Evolutionary conservation across 2,888 invertebrate species (phyloP).

Genomic region (Cacoxenus indagator): DNA sequence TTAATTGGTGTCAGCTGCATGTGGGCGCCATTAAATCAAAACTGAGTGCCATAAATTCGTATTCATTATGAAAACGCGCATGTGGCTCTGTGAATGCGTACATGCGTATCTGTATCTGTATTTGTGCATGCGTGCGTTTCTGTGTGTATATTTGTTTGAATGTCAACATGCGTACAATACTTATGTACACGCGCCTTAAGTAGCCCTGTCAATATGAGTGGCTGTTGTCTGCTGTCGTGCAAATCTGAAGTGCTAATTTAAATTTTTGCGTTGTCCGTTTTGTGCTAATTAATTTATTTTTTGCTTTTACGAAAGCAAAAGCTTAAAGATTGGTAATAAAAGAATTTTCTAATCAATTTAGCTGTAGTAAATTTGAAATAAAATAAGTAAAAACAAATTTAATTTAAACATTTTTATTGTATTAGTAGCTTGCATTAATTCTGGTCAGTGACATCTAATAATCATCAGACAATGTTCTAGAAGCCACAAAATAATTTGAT

Average conservation of each 20-base stretch:
- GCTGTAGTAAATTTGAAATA: not conserved
- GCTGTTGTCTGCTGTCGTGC: conserved; percentile 24
- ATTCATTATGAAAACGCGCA: not conserved
- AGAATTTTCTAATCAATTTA: not conserved
- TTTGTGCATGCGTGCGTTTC: not conserved
- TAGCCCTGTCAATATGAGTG: not conserved
- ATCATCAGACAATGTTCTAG: too few relatives aligned
- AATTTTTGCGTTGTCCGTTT: conserved; percentile 32
- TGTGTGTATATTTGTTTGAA: not conserved
- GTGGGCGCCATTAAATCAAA: conserved; percentile 49
- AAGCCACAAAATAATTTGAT: too few relatives aligned
- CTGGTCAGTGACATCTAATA: too few relatives aligned
- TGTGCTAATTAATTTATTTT: conserved; percentile 42
- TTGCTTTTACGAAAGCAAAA: not conserved
- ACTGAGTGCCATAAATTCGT: conserved; percentile 18
- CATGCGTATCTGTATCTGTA: not conserved
- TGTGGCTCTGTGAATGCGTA: not conserved
- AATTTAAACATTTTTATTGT: too few relatives aligned
- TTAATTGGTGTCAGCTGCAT: conserved; percentile 47
- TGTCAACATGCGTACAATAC: not conserved
- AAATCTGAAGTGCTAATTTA: not conserved
- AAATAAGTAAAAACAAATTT: too few relatives aligned
- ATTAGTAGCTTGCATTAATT: too few relatives aligned
- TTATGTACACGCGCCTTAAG: not conserved
- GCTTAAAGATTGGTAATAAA: not conserved